These are phyloP conservation scores for Dysmachus trigonus DNA, from an alignment of 2,888 invertebrate species.

Conservation along the genomic window DNA sequence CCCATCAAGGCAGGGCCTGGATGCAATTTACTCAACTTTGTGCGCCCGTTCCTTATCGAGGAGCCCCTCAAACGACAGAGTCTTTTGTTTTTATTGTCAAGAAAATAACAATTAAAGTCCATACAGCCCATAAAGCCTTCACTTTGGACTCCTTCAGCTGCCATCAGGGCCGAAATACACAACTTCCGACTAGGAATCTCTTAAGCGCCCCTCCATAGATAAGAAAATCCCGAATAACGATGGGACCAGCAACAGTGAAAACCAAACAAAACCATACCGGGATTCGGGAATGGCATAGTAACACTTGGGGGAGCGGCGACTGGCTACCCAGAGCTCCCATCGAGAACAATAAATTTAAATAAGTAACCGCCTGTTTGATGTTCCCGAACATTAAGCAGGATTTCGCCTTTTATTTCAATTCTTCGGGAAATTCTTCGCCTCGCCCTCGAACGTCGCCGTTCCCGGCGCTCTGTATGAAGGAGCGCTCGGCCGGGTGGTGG, in stretches of 20 bases:
- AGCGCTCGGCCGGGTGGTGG: background rate
- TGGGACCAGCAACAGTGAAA: slow-evolving; percentile 24
- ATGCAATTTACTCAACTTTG: background rate
- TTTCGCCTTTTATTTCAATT: slow-evolving; percentile 48
- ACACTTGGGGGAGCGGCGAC: slow-evolving; percentile 12
- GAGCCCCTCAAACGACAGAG: background rate
- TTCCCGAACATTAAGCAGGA: slow-evolving; percentile 48
- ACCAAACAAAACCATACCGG: slow-evolving; percentile 26
- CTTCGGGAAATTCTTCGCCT: slow-evolving; percentile 44
- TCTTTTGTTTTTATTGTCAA: slow-evolving; percentile 44
- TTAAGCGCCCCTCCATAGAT: slow-evolving; percentile 45
- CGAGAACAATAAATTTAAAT: slow-evolving; percentile 49
- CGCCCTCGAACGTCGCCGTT: background rate
- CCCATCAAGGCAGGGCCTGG: background rate
- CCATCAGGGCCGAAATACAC: slow-evolving; percentile 44
- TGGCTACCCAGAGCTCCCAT: slow-evolving; percentile 21
- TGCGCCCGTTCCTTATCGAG: background rate
- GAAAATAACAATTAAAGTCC: slow-evolving; percentile 48
- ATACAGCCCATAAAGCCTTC: slow-evolving; percentile 39
- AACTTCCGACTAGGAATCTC: slow-evolving; percentile 46
- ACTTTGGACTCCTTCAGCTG: slow-evolving; percentile 27
- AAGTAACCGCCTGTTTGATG: slow-evolving; percentile 50
- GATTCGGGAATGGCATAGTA: slow-evolving; percentile 9
- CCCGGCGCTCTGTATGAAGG: too few species aligned
- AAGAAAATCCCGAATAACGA: slow-evolving; percentile 47